Base-by-base conservation (phyloP, 2,888 invertebrate species). In the Drosophila fulvimacula region DNA sequence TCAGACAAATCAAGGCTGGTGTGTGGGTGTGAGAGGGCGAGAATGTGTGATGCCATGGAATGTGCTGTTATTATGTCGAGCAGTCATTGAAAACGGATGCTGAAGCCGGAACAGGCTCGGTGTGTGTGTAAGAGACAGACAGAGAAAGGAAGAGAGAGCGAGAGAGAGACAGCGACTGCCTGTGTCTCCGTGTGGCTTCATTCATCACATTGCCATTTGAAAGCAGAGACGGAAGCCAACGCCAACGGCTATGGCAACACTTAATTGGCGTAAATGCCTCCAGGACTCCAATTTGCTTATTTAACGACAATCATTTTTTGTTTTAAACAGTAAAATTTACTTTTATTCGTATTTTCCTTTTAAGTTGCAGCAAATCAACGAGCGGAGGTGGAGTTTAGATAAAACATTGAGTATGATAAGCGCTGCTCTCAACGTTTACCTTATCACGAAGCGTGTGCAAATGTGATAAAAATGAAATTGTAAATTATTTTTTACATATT, bases 141-240 rank as follows among this genome's bases (percentile, higher is more conserved):
- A 46, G 42, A 34, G 11, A 24, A 9, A n/a, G 17, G 15, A 17
- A n/a, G 34, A 17, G 10, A 7, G n/a, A 6, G 7, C 4, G 19
- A 6, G 10, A 11, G 17, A 5, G 30, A 72, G 30, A 24, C 27
- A 15, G 24, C 19, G 9, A n/a, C 17, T 9, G 30, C 9, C 10
- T n/a, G 32, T 21, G 38, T 39, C 11, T 10, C 44, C 56, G 24
- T 30, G 49, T 15, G 30, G 41, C 44, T 56, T 46, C 60, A 61
- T 79, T 75, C 57, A 55, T 69, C 70, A 76, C 55, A 52, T 61
- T 75, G 58, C 19, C 58, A 56, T 62, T 73, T 39, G 60, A 61
- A 55, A 48, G 56, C 41, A 30, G 30, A 17, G 11, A n/a, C 38
- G 46, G 48, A 58, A 32, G 27, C 17, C 39, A 10, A 13, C 9